Evolutionary conservation across 2,797 vertebrate genomes (phyloP).

Genomic region (Mus spretus): DNA sequence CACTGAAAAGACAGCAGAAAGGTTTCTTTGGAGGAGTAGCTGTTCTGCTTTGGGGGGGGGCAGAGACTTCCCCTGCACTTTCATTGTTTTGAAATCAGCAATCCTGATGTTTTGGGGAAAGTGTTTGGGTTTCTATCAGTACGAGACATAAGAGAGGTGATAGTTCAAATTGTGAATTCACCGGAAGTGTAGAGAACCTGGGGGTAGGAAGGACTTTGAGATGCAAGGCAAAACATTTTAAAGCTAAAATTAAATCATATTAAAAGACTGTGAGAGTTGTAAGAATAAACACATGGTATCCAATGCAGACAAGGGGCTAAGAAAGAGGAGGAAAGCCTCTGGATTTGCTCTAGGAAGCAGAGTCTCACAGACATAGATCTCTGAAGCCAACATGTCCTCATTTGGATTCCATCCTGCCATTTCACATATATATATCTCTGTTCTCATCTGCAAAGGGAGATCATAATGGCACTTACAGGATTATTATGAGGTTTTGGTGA

Average conservation of each 20-base stretch:
- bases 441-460: neutral
- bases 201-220: neutral
- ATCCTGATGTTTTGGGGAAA: neutral
- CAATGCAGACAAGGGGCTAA: neutral
- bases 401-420: neutral
- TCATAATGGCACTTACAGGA: neutral
- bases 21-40: neutral
- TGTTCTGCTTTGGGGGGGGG: neutral
- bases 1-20: neutral
- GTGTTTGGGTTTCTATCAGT: neutral
- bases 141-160: neutral
- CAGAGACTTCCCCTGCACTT: neutral
- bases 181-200: neutral
- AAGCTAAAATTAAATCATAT: neutral
- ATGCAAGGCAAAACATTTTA: neutral
- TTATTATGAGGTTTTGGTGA: conserved; percentile 9
- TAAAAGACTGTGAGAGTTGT: neutral
- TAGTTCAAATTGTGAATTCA: neutral
- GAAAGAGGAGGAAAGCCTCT: neutral
- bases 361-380: neutral
- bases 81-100: neutral
- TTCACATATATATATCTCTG: neutral
- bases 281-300: neutral
- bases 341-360: neutral
- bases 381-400: neutral